Evolutionary conservation across 1,140 invertebrate species (phyloP), one percentile per base, ranked within the genome.

Genomic region (Sipha flava): DNA sequence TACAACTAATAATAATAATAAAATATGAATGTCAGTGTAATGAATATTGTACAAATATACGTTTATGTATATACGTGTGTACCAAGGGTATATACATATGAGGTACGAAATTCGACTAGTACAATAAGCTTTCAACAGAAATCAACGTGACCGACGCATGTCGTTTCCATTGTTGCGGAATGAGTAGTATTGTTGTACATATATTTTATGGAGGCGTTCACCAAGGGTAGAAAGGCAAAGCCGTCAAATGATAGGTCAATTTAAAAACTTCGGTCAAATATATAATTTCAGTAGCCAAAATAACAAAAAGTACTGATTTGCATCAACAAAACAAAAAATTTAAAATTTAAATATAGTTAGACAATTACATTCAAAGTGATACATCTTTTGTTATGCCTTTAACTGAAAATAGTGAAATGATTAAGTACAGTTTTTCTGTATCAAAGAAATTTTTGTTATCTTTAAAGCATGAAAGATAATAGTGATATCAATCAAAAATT

Each of bases 11-110:
- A 23, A 21, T 66, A 66, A 43, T 43, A 43, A 66, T 43, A 43
- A 66, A 66, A 66, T 66, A 66, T 43, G 64, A 66, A 66, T 43
- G 64, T 43, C 64, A 7, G 64, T 43, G 12, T 66, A 66, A 66
- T 66, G 34, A 62, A 62, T 62, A 34, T 62, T 23, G 7, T 34
- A 62, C 29, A 16, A 16, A 5, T 31, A 40, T 40, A 23, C 40
- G 18, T 34, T 9, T 64, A 4, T 40, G 14, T n/a, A 18, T n/a
- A 59, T n/a, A 31, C 31, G 26, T 9, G 31, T n/a, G 34, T 21
- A 5, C 23, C 6, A 14, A 37, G 62, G 34, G 37, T 43, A 18
- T n/a, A 59, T n/a, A 31, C 31, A 57, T 9, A n/a, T n/a, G 34
- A 34, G 34, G 37, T 43, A 37, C 10, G 10, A 66, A 66, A 66